These are phyloP conservation scores for Sinodicranocentrus sp. DNA, from an alignment of 2,888 invertebrate species.

Conservation along the genomic window DNA sequence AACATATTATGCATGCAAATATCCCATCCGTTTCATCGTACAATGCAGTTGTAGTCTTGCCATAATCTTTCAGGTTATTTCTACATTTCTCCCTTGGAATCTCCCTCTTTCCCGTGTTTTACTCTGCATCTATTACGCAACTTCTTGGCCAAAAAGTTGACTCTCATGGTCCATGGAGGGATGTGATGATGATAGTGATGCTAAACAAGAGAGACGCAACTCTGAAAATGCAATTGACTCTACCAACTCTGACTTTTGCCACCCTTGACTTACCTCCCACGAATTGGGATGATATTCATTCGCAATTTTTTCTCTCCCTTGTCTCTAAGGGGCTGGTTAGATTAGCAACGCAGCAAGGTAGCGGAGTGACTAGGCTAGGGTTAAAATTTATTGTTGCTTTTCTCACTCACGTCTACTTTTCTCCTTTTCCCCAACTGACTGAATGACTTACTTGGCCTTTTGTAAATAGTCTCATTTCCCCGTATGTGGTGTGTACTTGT, in stretches of 20 bases:
- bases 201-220: slow-evolving; percentile 16
- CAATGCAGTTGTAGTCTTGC: no score
- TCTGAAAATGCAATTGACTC: slow-evolving; percentile 30
- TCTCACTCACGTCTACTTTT: slow-evolving; percentile 42
- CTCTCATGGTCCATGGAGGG: slow-evolving; percentile 18
- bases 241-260: slow-evolving; percentile 46
- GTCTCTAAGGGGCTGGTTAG: slow-evolving; percentile 39
- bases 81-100: neutral
- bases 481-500: neutral
- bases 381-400: slow-evolving; percentile 60
- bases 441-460: slow-evolving; percentile 59
- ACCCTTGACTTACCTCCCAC: slow-evolving; percentile 51
- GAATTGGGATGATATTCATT: slow-evolving; percentile 49
- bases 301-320: slow-evolving; percentile 35
- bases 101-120: no score
- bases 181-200: slow-evolving; percentile 18
- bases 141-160: slow-evolving; percentile 6
- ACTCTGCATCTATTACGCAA: slow-evolving; percentile 1
- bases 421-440: slow-evolving; percentile 45
- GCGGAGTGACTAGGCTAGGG: neutral
- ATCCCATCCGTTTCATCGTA: no score
- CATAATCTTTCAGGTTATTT: no score
- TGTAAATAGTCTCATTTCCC: no score
- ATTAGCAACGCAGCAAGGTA: slow-evolving; percentile 25
- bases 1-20: slow-evolving; percentile 61